A percentile compares a stretch with the other conserved stretches of the same genome.
Evolutionary conservation across 2,797 vertebrate species (phyloP).

Genomic region (Sorex maritimensis): DNA sequence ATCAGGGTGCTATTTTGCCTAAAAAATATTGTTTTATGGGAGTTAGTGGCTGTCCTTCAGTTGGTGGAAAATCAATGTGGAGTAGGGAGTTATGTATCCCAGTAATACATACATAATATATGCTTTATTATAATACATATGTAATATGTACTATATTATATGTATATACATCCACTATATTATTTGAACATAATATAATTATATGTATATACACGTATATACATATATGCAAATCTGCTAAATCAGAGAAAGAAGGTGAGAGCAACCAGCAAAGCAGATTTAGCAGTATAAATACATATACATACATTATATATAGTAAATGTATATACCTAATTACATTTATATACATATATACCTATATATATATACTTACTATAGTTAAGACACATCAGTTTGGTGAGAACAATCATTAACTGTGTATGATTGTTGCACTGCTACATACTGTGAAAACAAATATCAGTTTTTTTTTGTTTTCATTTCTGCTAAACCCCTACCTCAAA

Average conservation of each 20-base stretch:
- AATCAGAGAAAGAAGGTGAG: too few relatives aligned
- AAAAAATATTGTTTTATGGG: not conserved
- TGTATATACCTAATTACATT: too few relatives aligned
- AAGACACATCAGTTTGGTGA: not conserved
- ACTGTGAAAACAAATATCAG: not conserved
- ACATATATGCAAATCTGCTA: too few relatives aligned
- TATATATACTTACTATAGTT: not conserved
- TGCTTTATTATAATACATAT: too few relatives aligned
- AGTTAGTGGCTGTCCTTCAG: not conserved
- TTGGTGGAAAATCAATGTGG: not conserved
- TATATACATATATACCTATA: too few relatives aligned
- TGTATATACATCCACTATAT: too few relatives aligned
- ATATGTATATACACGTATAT: too few relatives aligned
- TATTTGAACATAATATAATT: too few relatives aligned
- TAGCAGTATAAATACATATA: too few relatives aligned
- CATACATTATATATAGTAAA: too few relatives aligned
- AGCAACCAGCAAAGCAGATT: too few relatives aligned
- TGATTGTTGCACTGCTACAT: not conserved
- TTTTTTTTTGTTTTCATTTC: conserved; percentile 4
- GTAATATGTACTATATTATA: too few relatives aligned
- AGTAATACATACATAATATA: not conserved
- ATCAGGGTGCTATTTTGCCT: not conserved
- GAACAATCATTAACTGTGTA: not conserved
- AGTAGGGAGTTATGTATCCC: not conserved
- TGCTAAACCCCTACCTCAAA: not conserved